Percentiles rank a stretch among this genome's conserved stretches.
Evolutionary conservation across 2,797 vertebrate genomes (phyloP).

Genomic region (Buceros bicornis): DNA sequence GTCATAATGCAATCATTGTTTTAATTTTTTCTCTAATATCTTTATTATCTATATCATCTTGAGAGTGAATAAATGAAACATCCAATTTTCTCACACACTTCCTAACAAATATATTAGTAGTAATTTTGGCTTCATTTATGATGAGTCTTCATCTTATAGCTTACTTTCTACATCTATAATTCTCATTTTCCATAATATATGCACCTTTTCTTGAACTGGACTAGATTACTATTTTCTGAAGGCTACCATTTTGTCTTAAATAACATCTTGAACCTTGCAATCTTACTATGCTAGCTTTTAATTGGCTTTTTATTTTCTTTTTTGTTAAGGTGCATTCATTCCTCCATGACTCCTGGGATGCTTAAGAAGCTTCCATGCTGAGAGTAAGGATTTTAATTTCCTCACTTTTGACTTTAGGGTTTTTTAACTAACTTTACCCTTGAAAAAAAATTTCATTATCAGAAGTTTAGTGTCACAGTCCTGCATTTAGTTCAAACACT

Average conservation of each 20-base stretch:
- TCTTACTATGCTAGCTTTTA: slow-evolving; percentile 10
- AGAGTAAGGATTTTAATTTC: slow-evolving; percentile 74
- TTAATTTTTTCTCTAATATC: not conserved
- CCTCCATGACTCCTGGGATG: slow-evolving; percentile 64
- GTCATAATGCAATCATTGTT: not conserved
- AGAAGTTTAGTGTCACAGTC: slow-evolving; percentile 66
- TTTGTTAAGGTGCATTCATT: slow-evolving; percentile 72
- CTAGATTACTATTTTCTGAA: slow-evolving; percentile 12
- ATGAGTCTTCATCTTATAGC: not conserved
- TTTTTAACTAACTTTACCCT: slow-evolving; percentile 48
- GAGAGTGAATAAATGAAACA: not conserved
- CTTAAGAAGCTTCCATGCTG: slow-evolving; percentile 72
- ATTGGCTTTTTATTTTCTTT: slow-evolving; percentile 42
- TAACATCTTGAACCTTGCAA: not conserved
- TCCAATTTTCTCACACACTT: not conserved
- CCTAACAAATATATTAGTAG: not conserved
- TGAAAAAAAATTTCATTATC: slow-evolving; percentile 57
- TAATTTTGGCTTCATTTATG: not conserved
- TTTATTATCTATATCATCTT: not conserved
- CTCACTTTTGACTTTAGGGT: slow-evolving; percentile 57
- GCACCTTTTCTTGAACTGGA: not conserved
- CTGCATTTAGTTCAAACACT: slow-evolving; percentile 49
- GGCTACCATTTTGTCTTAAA: not conserved
- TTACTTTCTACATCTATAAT: not conserved
- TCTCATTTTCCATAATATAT: not conserved